Conservation (phyloP, 2,113 vertebrate species). For the Canis aureus region DNA sequence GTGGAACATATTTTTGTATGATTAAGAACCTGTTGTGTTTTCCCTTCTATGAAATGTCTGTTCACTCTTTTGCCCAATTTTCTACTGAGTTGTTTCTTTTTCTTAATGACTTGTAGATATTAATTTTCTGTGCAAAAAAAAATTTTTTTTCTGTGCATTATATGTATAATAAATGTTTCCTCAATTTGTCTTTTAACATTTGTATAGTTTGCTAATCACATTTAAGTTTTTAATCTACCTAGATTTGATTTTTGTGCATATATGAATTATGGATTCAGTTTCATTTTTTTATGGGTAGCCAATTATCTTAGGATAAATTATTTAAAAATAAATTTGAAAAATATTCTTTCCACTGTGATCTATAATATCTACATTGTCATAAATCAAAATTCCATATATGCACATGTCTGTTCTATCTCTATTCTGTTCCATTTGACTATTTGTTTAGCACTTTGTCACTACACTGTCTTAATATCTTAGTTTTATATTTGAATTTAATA, state of each 20-base stretch:
- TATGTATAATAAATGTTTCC: conserved; percentile 54
- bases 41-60: not conserved
- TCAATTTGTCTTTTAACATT: conserved; percentile 54
- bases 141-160: not conserved
- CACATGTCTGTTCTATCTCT: not conserved
- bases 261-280: conserved; percentile 63
- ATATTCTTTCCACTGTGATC: conserved; percentile 40
- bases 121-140: not conserved
- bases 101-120: conserved; percentile 36
- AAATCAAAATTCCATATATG: conserved; percentile 43
- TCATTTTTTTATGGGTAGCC: conserved; percentile 61
- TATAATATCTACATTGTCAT: conserved; percentile 27
- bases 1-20: not conserved
- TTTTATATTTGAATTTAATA: not conserved
- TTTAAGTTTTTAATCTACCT: conserved; percentile 65
- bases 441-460: conserved; percentile 13
- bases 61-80: conserved; percentile 16
- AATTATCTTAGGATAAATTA: conserved; percentile 71
- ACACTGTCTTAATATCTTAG: not conserved
- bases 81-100: conserved; percentile 48
- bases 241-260: conserved; percentile 64
- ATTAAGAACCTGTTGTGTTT: not conserved
- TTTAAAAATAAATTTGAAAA: conserved; percentile 67
- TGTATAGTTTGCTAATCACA: conserved; percentile 54
- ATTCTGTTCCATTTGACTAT: not conserved